Evolutionary conservation across 2,888 invertebrate species (phyloP).

Genomic region (Hofmannophila pseudospretella): DNA sequence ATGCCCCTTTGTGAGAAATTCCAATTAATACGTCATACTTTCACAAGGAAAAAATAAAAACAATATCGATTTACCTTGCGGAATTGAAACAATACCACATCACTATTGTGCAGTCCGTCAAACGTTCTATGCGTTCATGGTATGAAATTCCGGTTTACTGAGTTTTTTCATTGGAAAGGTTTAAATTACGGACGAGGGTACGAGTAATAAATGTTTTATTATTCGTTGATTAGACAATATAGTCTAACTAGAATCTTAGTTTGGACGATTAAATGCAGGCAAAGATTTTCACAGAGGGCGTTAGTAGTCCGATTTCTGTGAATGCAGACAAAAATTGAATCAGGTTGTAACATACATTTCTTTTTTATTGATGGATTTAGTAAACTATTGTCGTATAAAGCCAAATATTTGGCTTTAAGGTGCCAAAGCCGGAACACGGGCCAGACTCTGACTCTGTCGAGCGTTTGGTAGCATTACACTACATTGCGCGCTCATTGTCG

Average conservation of each 20-base stretch:
- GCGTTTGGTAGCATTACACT: slow-evolving; percentile 33
- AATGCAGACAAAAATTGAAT: too few relatives aligned
- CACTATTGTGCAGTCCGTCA: slow-evolving; percentile 27
- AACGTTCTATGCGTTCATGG: slow-evolving; percentile 14
- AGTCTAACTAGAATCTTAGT: too few relatives aligned
- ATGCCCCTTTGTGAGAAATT: slow-evolving; percentile 50
- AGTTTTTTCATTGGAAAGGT: background rate
- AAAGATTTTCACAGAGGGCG: too few relatives aligned
- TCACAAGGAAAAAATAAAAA: slow-evolving; percentile 25
- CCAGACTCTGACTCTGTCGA: background rate
- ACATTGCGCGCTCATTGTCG: slow-evolving; percentile 52
- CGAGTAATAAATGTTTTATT: slow-evolving; percentile 3
- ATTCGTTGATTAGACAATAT: slow-evolving; percentile 4
- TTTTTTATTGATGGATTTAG: too few relatives aligned
- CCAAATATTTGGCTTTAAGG: too few relatives aligned
- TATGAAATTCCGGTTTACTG: slow-evolving; percentile 4
- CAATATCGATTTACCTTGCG: slow-evolving; percentile 31
- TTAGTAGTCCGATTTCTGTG: too few relatives aligned
- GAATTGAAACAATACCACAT: slow-evolving; percentile 36
- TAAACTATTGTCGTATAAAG: too few relatives aligned
- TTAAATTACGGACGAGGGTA: background rate
- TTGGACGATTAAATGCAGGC: too few relatives aligned
- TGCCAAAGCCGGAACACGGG: too few relatives aligned
- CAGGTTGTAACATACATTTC: too few relatives aligned
- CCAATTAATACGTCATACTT: slow-evolving; percentile 54